Base-by-base conservation (phyloP, 1,140 invertebrate genomes). In the Drosophila pruinosa region DNA sequence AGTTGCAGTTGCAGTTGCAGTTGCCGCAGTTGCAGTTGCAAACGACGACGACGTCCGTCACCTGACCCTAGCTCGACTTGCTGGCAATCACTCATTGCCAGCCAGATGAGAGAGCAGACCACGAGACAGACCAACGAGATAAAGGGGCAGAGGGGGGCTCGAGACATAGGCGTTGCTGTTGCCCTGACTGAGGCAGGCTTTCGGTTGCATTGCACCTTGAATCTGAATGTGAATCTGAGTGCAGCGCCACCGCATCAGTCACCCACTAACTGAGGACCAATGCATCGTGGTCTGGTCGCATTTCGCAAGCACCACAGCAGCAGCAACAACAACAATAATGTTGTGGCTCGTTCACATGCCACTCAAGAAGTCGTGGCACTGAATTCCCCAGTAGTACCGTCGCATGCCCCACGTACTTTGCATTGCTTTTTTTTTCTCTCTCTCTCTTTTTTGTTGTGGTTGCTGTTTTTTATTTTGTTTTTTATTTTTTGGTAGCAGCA, bases 341-440 rank as follows among this genome's bases (percentile, higher is more conserved):
- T 22, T 34, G 61, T 50, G 43, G 64, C 70, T 85, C 77, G 80
- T 85, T 85, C 80, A 85, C 80, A 85, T 85, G 80, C 80, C 82
- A 85, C 80, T 85, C 80, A 85, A 85, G 73, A 86, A 86, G 77
- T 85, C 81, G 80, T 85, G 80, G 80, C 80, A 76, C 77, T 86
- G 81, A 68, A 75, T 54, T 70, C 53, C 17, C 57, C 62, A 64
- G 67, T 64, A 70, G 67, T 70, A 56, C n/a, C 24, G 50, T 70
- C 59, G 67, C 67, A 70, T 64, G 67, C 67, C 65, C 65, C 47
- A 69, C 58, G 58, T 69, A 69, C 65, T 70, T 70, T 70, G 67
- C 59, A 70, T 64, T 48, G 59, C 52, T 21, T 43, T 52, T 41
- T 36, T 24, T 12, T 5, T 24, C 34, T 15, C 36, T 39, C 12